Evolutionary conservation across 2,888 invertebrate genomes (phyloP).

Genomic region (Nysson spinosus): DNA sequence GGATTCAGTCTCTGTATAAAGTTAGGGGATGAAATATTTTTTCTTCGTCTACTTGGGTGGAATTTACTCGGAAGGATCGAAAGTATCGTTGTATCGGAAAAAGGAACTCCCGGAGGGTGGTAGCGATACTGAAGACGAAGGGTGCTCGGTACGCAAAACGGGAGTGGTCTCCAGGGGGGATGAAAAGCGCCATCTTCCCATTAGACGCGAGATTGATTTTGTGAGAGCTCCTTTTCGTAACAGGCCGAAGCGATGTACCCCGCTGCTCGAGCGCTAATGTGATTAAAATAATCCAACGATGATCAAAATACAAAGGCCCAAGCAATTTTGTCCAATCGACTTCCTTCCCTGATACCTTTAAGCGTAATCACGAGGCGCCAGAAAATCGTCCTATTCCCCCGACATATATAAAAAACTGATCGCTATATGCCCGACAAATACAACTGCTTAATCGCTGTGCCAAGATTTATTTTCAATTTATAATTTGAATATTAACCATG

Average conservation of each 20-base stretch:
- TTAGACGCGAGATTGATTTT: constrained; percentile 70
- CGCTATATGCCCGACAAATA: no score
- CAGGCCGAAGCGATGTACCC: constrained; percentile 48
- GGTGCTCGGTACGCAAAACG: constrained; percentile 52
- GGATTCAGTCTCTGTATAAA: no score
- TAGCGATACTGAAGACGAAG: constrained; percentile 40
- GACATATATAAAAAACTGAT: no score
- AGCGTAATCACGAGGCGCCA: constrained; percentile 17
- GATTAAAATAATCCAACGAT: constrained; percentile 65
- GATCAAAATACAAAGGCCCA: constrained; percentile 58
- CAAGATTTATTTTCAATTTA: no score
- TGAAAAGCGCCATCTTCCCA: constrained; percentile 65
- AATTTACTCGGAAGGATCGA: constrained; percentile 6
- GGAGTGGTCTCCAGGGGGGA: constrained; percentile 60
- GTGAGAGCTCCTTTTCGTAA: constrained; percentile 60
- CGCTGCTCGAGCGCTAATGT: constrained; percentile 58
- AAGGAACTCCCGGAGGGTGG: constrained; percentile 11
- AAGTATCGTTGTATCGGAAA: constrained; percentile 35
- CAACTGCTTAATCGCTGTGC: no score
- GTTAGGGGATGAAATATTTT: no score
- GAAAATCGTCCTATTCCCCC: no score
- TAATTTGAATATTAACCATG: no score
- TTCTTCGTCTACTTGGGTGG: no score
- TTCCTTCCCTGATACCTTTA: constrained; percentile 36
- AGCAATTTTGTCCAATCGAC: constrained; percentile 41